Conservation (phyloP, 92 coral and sea anemone species). For the Anthopleura xanthogrammica region DNA sequence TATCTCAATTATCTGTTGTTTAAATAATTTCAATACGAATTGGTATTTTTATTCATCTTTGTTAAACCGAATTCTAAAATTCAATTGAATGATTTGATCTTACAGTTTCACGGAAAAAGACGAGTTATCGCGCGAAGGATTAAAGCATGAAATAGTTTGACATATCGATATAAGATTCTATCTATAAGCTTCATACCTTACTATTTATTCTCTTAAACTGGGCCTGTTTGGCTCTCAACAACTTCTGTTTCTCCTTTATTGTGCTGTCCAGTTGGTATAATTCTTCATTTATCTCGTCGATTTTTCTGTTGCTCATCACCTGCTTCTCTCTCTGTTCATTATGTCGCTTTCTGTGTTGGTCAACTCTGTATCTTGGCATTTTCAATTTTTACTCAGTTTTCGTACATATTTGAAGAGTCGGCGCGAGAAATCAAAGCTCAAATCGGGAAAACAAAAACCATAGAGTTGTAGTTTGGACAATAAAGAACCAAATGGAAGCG, state of each 20-base stretch:
- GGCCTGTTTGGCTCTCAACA: constrained; percentile 2
- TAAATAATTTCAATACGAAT: no score
- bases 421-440: not conserved
- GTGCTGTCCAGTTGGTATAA: not conserved
- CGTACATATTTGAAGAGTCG: not conserved
- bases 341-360: not conserved
- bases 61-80: no score
- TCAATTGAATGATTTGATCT: no score
- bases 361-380: not conserved
- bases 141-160: no score
- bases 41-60: no score
- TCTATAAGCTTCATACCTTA: not conserved
- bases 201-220: not conserved
- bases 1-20: no score
- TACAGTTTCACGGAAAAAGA: no score
- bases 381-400: not conserved
- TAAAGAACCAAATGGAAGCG: not conserved
- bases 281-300: not conserved
- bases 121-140: no score
- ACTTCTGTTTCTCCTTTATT: not conserved
- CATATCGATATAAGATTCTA: no score
- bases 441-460: constrained; percentile 11
- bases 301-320: not conserved
- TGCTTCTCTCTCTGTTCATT: constrained; percentile 3
- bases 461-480: constrained; percentile 2